Conservation (phyloP, 2,888 invertebrate species). For the Troglohyphantes excavatus region DNA sequence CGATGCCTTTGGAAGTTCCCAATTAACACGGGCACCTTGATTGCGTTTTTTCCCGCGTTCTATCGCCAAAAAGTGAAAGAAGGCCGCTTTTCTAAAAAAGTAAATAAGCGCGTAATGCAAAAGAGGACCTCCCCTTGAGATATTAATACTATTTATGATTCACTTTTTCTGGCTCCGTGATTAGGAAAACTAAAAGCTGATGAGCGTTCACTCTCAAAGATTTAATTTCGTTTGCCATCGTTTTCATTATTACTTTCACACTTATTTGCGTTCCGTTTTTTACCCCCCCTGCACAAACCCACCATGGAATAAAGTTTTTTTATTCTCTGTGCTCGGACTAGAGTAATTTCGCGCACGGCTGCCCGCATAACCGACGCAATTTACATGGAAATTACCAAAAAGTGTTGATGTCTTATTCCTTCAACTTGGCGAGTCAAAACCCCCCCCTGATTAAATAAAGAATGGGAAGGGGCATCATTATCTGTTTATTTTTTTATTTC, state of each 20-base stretch:
- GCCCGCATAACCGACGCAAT: slow-evolving; percentile 76
- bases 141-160: slow-evolving; percentile 77
- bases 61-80: slow-evolving; percentile 25
- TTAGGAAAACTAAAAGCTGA: slow-evolving; percentile 61
- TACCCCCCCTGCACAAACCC: neutral
- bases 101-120: slow-evolving; percentile 42
- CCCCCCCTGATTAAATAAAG: slow-evolving; percentile 78
- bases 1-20: neutral
- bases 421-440: slow-evolving; percentile 39
- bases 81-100: neutral
- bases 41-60: slow-evolving; percentile 59
- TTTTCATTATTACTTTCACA: slow-evolving; percentile 74
- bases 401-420: slow-evolving; percentile 75
- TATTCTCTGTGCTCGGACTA: slow-evolving; percentile 20
- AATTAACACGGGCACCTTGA: slow-evolving; percentile 60
- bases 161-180: slow-evolving; percentile 65
- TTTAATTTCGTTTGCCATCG: slow-evolving; percentile 76
- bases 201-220: slow-evolving; percentile 61
- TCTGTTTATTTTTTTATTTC: slow-evolving; percentile 14
- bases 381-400: slow-evolving; percentile 78
- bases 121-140: slow-evolving; percentile 37
- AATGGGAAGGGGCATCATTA: slow-evolving; percentile 48
- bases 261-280: slow-evolving; percentile 70
- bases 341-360: slow-evolving; percentile 76
- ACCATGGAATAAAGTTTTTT: slow-evolving; percentile 7